phyloP scores from a whole-genome alignment of 2,113 vertebrate genomes.

The Eonycteris spelaea region DNA sequence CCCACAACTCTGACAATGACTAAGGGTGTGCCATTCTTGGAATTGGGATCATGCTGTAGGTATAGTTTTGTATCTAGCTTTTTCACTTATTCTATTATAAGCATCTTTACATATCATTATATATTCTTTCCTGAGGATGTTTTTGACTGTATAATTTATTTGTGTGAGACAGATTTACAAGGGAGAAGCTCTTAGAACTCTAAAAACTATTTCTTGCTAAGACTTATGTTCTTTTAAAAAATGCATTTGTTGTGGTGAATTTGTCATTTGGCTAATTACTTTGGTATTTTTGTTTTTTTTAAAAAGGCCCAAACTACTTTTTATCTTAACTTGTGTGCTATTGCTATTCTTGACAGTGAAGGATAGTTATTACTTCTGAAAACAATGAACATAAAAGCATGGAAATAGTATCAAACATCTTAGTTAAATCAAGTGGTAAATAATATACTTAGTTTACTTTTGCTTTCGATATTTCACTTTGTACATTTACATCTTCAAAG shows the following conservation, averaged over 20 bases:
- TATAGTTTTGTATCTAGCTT: not conserved
- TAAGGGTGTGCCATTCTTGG: not conserved
- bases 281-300: not conserved
- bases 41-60: not conserved
- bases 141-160: constrained; percentile 9
- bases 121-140: constrained; percentile 28
- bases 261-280: constrained; percentile 39
- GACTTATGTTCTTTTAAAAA: not conserved
- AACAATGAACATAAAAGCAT: constrained; percentile 32
- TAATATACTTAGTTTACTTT: constrained; percentile 28
- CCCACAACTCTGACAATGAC: not conserved
- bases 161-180: constrained; percentile 4
- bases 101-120: constrained; percentile 23
- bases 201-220: constrained; percentile 52
- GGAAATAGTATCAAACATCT: constrained; percentile 30
- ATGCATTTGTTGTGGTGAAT: constrained; percentile 4
- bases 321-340: constrained; percentile 37
- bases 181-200: constrained; percentile 32
- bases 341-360: constrained; percentile 38
- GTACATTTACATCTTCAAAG: constrained; percentile 40
- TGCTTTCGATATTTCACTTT: constrained; percentile 50
- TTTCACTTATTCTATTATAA: constrained; percentile 20
- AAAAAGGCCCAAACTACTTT: not conserved
- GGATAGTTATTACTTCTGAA: constrained; percentile 18
- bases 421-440: constrained; percentile 37